Base-by-base conservation (phyloP, 2,113 vertebrate species). In the Progne subis region DNA sequence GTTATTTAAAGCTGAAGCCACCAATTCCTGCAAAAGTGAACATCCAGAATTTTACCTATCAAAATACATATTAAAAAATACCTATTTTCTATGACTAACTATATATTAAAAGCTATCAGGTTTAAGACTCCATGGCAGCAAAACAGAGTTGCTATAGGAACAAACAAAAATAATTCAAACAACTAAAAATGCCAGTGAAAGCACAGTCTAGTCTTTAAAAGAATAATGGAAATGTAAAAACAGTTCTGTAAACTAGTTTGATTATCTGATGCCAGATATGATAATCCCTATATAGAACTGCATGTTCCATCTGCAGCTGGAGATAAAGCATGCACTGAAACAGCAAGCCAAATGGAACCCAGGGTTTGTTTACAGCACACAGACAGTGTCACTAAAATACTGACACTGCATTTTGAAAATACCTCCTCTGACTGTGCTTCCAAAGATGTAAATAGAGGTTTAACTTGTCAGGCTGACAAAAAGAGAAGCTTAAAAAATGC, bases 1-100 rank as follows among this genome's bases (percentile, higher is more conserved):
- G 47, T 93, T 37, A 37, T 37, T 96, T 94, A 99, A 90, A 7
- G 98, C 97, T 34, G 98, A 96, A 24, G 98, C 98, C 14, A 99
- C 96, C 4, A 96, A 90, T 26, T 97, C 95, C 99, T 99, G 79
- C 60, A 82, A 94, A 94, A 94, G 39, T 68, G 57, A 92, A 80
- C 39, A 74, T 71, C 50, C n/a, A 91, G 31, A 44, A 50, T 79
- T 90, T 91, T 64, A 53, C 55, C 55, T 90, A 37, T 23, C 24
- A 90, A 86, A 91, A 56, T 12, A 70, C 13, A 79, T 67, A 74
- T 55, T 29, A 18, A 8, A 69, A 65, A 41, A 69, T 31, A 24
- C 12, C 26, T 79, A 3, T 79, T 70, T 76, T 70, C 49, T 29
- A 28, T 17, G 14, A 23, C 14, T 76, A 59, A 37, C 15, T 12